Conservation (phyloP, 2,113 vertebrate species). For the Oenanthe oenanthe region DNA sequence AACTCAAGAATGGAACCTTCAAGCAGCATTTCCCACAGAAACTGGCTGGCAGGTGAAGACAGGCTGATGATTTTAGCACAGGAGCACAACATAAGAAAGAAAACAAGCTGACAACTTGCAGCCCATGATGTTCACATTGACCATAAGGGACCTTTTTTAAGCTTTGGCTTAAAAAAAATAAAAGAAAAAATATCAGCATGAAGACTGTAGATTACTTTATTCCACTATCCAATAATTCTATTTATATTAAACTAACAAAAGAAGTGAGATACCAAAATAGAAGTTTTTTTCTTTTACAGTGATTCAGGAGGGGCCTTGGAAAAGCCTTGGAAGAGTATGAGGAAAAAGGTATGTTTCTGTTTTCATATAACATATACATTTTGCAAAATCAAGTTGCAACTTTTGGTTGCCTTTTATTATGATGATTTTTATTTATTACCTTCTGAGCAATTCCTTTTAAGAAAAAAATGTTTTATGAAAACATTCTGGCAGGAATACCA, state of each 20-base stretch:
- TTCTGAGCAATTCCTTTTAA: constrained; percentile 41
- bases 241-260: background rate
- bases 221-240: background rate
- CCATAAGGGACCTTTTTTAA: background rate
- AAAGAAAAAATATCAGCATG: background rate
- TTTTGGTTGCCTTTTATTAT: background rate
- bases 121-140: background rate
- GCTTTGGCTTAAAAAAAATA: background rate
- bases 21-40: background rate
- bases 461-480: constrained; percentile 52
- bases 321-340: background rate
- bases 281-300: background rate
- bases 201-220: background rate
- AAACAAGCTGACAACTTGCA: background rate
- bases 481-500: constrained; percentile 39
- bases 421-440: background rate
- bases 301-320: background rate
- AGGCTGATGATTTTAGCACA: background rate
- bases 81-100: background rate
- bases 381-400: background rate
- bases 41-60: background rate
- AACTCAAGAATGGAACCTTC: background rate
- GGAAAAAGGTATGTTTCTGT: background rate
- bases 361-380: background rate
- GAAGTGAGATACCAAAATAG: background rate